phyloP scores from a whole-genome alignment of 2,113 vertebrate genomes.

The Lepus europaeus region DNA sequence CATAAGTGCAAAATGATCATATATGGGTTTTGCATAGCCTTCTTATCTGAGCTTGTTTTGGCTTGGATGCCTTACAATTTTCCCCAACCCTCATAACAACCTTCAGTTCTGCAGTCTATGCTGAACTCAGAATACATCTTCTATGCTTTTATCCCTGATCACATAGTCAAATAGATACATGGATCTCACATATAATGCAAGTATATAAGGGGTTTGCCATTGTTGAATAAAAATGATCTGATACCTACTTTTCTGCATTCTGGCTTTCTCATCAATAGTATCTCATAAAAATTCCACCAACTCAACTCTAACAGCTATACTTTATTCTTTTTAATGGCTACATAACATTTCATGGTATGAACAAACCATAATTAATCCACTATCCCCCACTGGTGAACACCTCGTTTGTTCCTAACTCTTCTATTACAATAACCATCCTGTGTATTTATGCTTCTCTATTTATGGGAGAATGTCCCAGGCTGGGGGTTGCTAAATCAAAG shows the following conservation, averaged over 20 bases:
- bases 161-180: not conserved
- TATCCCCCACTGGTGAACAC: not conserved
- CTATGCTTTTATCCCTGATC: not conserved
- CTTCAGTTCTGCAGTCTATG: not conserved
- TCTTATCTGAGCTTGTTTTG: not conserved
- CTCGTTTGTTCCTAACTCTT: not conserved
- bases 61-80: not conserved
- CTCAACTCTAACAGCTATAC: not conserved
- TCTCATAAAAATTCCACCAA: not conserved
- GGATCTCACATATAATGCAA: too few species aligned
- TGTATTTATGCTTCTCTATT: not conserved
- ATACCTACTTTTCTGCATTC: not conserved
- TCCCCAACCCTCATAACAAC: not conserved
- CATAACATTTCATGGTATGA: not conserved
- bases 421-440: not conserved
- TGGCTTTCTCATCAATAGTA: not conserved
- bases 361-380: not conserved
- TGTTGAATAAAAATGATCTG: conserved; percentile 7
- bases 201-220: not conserved
- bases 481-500: not conserved
- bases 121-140: not conserved
- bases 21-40: not conserved
- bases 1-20: not conserved
- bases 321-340: not conserved
- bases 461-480: not conserved